phyloP scores from a whole-genome alignment of 2,888 invertebrate species.

The Hipparchia semele region DNA sequence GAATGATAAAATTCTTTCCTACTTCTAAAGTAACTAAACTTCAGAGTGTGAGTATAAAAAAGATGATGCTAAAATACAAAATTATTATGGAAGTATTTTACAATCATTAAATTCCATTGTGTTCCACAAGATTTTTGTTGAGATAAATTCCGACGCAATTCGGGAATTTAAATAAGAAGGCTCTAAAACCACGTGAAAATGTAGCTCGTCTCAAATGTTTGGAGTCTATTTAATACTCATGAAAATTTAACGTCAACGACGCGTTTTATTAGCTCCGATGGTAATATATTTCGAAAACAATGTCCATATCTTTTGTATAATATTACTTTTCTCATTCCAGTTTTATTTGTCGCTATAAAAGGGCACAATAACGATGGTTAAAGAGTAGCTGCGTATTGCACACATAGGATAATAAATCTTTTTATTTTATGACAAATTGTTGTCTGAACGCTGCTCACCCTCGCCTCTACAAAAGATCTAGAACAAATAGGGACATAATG shows the following conservation, averaged over 20 bases:
- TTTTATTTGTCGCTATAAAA: constrained; percentile 79
- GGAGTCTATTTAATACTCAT: constrained; percentile 35
- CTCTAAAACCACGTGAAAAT: constrained; percentile 21
- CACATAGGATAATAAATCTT: constrained; percentile 74
- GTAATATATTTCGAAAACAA: constrained; percentile 54
- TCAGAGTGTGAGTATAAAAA: too few species aligned
- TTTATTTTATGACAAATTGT: constrained; percentile 83
- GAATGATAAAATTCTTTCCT: too few species aligned
- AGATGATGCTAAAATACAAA: not conserved
- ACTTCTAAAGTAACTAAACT: too few species aligned
- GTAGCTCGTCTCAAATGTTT: constrained; percentile 25
- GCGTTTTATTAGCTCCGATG: constrained; percentile 39
- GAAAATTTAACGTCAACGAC: constrained; percentile 32
- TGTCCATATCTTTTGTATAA: constrained; percentile 67
- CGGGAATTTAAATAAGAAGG: constrained; percentile 25
- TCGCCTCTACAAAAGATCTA: constrained; percentile 69
- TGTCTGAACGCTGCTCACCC: constrained; percentile 67
- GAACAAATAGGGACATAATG: constrained; percentile 78
- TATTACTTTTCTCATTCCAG: constrained; percentile 72
- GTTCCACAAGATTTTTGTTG: constrained; percentile 3
- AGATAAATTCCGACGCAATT: constrained; percentile 16
- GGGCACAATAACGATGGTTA: constrained; percentile 76
- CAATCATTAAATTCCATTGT: constrained; percentile 13
- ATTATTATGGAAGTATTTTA: constrained; percentile 13
- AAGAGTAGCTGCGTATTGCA: constrained; percentile 61